These are phyloP conservation scores for Phalangium opilio DNA, from an alignment of 2,888 invertebrate species.

Conservation along the genomic window DNA sequence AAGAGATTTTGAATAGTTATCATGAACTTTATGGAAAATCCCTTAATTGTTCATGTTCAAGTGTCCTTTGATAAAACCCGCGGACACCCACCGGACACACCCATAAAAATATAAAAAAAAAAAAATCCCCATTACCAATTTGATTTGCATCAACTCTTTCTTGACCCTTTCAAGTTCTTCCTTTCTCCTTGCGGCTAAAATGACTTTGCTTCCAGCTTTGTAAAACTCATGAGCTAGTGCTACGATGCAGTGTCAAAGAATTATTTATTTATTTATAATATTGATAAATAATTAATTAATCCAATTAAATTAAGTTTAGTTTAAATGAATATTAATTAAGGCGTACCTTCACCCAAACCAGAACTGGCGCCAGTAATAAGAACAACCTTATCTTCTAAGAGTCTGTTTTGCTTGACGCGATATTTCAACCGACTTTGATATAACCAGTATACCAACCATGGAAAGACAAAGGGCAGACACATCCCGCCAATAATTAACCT, in stretches of 20 bases:
- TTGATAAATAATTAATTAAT: neutral
- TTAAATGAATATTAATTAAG: too few relatives aligned
- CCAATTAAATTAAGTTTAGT: too few relatives aligned
- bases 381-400: conserved; percentile 50
- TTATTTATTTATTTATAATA: too few relatives aligned
- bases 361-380: conserved; percentile 90
- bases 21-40: too few relatives aligned
- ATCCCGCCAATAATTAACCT: conserved; percentile 12
- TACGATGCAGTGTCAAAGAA: too few relatives aligned
- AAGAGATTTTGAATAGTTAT: too few relatives aligned
- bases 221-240: conserved; percentile 73
- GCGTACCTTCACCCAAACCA: conserved; percentile 64
- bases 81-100: too few relatives aligned
- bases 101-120: too few relatives aligned
- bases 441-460: conserved; percentile 13
- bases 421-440: conserved; percentile 13
- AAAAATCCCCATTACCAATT: conserved; percentile 42
- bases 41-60: too few relatives aligned
- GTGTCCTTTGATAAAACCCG: too few relatives aligned
- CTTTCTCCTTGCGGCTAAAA: conserved; percentile 62
- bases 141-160: conserved; percentile 47
- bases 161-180: conserved; percentile 67
- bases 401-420: conserved; percentile 8
- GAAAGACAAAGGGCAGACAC: conserved; percentile 12
- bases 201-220: conserved; percentile 63